These are phyloP conservation scores for Mycogona germanica DNA, from an alignment of 2,888 invertebrate genomes.

Conservation along the genomic window DNA sequence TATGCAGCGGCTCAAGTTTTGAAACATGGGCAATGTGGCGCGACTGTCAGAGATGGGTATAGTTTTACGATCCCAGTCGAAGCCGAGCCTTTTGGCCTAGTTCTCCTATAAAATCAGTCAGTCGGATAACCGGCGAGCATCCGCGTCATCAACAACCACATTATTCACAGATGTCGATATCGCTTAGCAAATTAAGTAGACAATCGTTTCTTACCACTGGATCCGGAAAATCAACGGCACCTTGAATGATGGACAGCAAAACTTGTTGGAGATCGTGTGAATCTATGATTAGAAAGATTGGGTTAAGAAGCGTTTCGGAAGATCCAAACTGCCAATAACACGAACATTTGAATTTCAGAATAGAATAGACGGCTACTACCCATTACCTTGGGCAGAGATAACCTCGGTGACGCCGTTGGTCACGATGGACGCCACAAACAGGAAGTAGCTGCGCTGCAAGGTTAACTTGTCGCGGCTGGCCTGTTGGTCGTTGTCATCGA, in stretches of 20 bases:
- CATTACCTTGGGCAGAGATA: constrained; percentile 29
- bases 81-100: too few species aligned
- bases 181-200: not conserved
- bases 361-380: not conserved
- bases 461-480: constrained; percentile 37
- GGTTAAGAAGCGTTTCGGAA: too few species aligned
- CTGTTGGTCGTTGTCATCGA: constrained; percentile 39
- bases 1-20: too few species aligned
- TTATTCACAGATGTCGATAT: constrained; percentile 3
- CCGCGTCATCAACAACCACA: too few species aligned
- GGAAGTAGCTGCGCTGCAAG: constrained; percentile 39
- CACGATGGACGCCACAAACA: constrained; percentile 39
- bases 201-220: constrained; percentile 32
- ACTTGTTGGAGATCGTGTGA: constrained; percentile 30
- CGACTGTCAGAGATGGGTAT: too few species aligned
- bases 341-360: constrained; percentile 4
- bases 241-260: constrained; percentile 39
- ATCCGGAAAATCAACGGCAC: constrained; percentile 40
- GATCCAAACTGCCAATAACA: not conserved
- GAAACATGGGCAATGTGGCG: too few species aligned
- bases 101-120: too few species aligned
- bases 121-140: too few species aligned
- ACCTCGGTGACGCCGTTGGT: constrained; percentile 39
- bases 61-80: too few species aligned
- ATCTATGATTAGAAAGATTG: too few species aligned